phyloP scores from a whole-genome alignment of 2,797 vertebrate genomes.

The Simalia tracyae region DNA sequence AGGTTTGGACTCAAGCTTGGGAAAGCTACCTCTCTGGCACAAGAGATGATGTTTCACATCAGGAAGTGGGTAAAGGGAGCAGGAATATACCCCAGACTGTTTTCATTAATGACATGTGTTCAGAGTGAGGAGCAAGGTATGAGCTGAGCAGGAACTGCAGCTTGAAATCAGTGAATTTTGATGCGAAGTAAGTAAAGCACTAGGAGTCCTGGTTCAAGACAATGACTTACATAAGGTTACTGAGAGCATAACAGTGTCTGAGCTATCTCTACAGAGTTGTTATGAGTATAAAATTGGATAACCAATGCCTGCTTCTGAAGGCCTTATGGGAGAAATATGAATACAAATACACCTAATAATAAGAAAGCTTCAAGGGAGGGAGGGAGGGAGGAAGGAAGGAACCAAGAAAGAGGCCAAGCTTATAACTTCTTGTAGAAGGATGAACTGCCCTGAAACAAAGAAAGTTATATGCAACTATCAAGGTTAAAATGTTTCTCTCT shows the following conservation, averaged over 20 bases:
- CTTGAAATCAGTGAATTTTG: no score
- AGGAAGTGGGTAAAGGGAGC: background rate
- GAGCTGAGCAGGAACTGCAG: background rate
- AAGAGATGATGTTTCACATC: background rate
- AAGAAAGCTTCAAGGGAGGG: background rate
- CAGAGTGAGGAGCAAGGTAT: background rate
- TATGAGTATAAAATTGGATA: background rate
- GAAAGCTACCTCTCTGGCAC: no score
- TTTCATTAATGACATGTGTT: background rate
- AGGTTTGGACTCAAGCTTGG: no score
- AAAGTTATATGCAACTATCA: accelerated
- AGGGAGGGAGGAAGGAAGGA: no score
- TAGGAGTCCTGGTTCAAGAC: background rate
- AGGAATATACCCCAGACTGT: background rate
- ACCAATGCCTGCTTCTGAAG: background rate
- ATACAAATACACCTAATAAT: background rate
- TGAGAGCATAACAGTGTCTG: background rate
- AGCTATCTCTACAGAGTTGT: background rate
- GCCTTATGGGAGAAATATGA: background rate
- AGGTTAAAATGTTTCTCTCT: background rate
- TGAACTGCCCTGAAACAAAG: background rate
- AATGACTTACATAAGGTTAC: background rate
- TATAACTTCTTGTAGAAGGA: background rate
- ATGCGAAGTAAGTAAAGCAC: background rate
- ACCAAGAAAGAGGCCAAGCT: background rate